Percentiles rank a stretch among this genome's conserved stretches.
phyloP scores from a whole-genome alignment of 2,888 invertebrate genomes.

The Drosophila acutilabella region DNA sequence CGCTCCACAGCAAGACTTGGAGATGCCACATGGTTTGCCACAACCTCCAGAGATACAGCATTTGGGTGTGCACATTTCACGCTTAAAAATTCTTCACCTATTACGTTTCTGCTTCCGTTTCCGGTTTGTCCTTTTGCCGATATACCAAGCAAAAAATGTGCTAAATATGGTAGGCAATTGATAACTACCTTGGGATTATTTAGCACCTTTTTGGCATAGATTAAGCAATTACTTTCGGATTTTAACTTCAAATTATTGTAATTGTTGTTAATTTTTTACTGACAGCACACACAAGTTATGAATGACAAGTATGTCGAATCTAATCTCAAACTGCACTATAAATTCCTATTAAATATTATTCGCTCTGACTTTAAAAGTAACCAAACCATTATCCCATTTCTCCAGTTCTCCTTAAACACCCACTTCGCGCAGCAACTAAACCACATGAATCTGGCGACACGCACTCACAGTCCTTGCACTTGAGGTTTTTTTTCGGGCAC shows the following conservation, averaged over 20 bases:
- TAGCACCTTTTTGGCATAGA: slow-evolving; percentile 64
- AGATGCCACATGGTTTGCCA: slow-evolving; percentile 1
- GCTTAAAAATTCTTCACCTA: slow-evolving; percentile 23
- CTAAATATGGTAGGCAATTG: slow-evolving; percentile 60
- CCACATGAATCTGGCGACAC: slow-evolving; percentile 46
- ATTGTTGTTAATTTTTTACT: not conserved
- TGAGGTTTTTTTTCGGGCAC: slow-evolving; percentile 37
- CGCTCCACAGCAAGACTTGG: slow-evolving; percentile 1
- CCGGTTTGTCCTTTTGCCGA: slow-evolving; percentile 10
- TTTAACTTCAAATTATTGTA: slow-evolving; percentile 3
- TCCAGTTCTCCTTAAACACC: too few species aligned
- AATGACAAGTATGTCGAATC: not conserved
- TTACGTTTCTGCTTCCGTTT: slow-evolving; percentile 21
- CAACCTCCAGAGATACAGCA: not conserved
- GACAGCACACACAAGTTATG: not conserved
- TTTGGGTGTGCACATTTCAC: slow-evolving; percentile 24
- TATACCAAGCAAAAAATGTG: slow-evolving; percentile 63
- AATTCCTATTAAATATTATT: slow-evolving; percentile 49
- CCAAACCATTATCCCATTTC: not conserved
- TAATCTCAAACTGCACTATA: slow-evolving; percentile 32
- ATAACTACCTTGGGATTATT: slow-evolving; percentile 46
- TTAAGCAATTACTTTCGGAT: slow-evolving; percentile 28
- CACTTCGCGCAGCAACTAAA: slow-evolving; percentile 13
- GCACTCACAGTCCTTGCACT: slow-evolving; percentile 32
- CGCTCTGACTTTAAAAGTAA: slow-evolving; percentile 42